A percentile compares a stretch with the other conserved stretches of the same genome.
These are phyloP conservation scores for Drosophila lacteicornis DNA, from an alignment of 1,140 invertebrate genomes.

Conservation along the genomic window DNA sequence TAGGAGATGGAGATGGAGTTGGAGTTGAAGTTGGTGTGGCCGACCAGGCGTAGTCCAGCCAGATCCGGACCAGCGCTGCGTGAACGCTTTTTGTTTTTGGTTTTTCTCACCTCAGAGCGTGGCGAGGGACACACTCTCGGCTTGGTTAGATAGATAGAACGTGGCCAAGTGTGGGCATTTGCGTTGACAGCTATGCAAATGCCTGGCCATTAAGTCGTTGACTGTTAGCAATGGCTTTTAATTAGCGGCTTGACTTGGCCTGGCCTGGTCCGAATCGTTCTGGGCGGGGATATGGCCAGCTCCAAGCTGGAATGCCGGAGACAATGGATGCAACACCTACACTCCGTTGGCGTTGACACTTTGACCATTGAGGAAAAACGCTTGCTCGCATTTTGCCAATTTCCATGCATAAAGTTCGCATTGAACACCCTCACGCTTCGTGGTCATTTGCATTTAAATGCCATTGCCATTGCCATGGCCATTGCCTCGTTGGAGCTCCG, in stretches of 20 bases:
- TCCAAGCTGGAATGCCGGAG: constrained; percentile 21
- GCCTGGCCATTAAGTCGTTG: constrained; percentile 77
- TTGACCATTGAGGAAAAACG: constrained; percentile 74
- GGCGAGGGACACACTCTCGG: neutral
- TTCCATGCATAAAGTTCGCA: constrained; percentile 79
- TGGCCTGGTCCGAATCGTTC: constrained; percentile 16
- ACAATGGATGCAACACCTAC: constrained; percentile 71
- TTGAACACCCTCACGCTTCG: constrained; percentile 80
- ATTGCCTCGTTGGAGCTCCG: constrained; percentile 10
- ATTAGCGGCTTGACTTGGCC: constrained; percentile 61
- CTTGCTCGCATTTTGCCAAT: constrained; percentile 79
- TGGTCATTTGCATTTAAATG: constrained; percentile 82
- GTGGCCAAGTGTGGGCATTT: constrained; percentile 77
- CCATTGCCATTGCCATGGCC: constrained; percentile 56
- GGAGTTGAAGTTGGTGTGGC: constrained; percentile 21
- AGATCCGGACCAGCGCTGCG: constrained; percentile 27
- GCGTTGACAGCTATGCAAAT: constrained; percentile 79
- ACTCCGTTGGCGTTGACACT: constrained; percentile 69
- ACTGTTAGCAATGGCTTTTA: constrained; percentile 81
- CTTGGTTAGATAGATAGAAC: constrained; percentile 20
- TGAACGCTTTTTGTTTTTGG: constrained; percentile 47
- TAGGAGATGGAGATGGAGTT: constrained; percentile 11
- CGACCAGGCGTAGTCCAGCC: constrained; percentile 14
- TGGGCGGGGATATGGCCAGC: neutral
- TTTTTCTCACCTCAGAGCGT: constrained; percentile 32